Conservation (phyloP, 92 coral and sea anemone species). For the Porites evermanni region DNA sequence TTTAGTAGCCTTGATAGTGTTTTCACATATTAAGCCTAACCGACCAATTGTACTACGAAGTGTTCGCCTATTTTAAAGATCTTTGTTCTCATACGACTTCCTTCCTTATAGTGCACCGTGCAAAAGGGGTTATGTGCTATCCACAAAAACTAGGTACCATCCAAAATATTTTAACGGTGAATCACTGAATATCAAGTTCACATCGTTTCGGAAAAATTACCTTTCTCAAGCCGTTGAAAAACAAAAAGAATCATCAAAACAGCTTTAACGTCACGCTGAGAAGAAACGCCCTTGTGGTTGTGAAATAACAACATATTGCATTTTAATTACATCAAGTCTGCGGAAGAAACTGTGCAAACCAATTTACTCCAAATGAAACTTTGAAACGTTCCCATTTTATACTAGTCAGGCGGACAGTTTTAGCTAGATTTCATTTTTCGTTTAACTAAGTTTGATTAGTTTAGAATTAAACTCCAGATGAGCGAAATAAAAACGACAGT, state of each 20-base stretch:
- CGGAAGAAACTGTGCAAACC: slow-evolving; percentile 31
- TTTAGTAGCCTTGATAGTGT: not conserved
- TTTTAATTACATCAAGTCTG: slow-evolving; percentile 10
- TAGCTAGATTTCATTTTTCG: slow-evolving; percentile 8
- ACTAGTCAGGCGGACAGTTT: slow-evolving; percentile 26
- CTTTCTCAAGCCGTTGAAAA: slow-evolving; percentile 14
- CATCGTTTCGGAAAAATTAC: slow-evolving; percentile 10
- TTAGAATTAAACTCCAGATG: slow-evolving; percentile 36
- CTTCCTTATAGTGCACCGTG: no score
- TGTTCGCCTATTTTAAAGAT: not conserved
- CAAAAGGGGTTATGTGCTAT: not conserved
- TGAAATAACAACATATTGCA: slow-evolving; percentile 36
- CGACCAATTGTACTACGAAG: not conserved
- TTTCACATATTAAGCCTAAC: not conserved
- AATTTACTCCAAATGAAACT: slow-evolving; percentile 31
- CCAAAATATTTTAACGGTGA: not conserved
- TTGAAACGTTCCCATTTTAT: slow-evolving; percentile 43
- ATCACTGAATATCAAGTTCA: slow-evolving; percentile 37
- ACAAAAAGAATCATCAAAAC: slow-evolving; percentile 25
- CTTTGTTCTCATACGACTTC: not conserved
- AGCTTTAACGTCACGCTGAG: slow-evolving; percentile 35
- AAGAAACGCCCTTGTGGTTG: slow-evolving; percentile 40
- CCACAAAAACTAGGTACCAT: not conserved
- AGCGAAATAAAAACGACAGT: slow-evolving; percentile 8
- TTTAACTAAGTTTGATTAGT: slow-evolving; percentile 38